A percentile compares a stretch with the other conserved stretches of the same genome.
phyloP scores from a whole-genome alignment of 2,888 invertebrate species.

The Tolmerus cingulatus region DNA sequence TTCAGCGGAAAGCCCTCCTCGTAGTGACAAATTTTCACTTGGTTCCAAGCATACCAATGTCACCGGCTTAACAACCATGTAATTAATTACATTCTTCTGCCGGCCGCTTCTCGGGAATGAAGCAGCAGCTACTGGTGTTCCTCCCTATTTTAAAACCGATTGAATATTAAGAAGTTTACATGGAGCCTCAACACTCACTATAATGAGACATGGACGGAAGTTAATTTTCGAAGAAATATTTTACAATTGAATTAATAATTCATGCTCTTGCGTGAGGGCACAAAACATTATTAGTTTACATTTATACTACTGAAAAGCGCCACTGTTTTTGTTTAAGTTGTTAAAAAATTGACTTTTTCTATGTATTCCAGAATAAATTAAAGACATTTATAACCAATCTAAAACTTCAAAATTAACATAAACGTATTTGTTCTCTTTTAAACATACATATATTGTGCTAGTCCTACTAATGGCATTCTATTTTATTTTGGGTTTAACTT shows the following conservation, averaged over 20 bases:
- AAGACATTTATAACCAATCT: no score
- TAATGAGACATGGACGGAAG: neutral
- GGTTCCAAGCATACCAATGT: neutral
- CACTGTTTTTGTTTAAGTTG: neutral
- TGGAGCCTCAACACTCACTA: neutral
- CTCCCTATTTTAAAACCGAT: neutral
- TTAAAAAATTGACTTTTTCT: no score
- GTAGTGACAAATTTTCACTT: conserved; percentile 5
- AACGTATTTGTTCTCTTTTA: no score
- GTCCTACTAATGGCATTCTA: no score
- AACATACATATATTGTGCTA: no score
- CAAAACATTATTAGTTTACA: neutral
- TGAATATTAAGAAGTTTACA: neutral
- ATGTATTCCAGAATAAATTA: no score
- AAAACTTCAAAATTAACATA: no score
- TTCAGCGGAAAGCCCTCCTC: neutral
- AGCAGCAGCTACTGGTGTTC: neutral
- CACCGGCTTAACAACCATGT: neutral
- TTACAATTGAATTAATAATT: neutral
- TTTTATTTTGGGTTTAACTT: neutral
- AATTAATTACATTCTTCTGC: neutral
- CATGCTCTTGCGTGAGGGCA: neutral
- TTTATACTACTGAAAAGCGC: neutral
- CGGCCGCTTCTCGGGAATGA: neutral
- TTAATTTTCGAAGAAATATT: neutral